Percentiles rank a stretch among this genome's conserved stretches.
Conservation (phyloP, 2,797 vertebrate genomes). For the Myoxocephalus aenaeus region DNA sequence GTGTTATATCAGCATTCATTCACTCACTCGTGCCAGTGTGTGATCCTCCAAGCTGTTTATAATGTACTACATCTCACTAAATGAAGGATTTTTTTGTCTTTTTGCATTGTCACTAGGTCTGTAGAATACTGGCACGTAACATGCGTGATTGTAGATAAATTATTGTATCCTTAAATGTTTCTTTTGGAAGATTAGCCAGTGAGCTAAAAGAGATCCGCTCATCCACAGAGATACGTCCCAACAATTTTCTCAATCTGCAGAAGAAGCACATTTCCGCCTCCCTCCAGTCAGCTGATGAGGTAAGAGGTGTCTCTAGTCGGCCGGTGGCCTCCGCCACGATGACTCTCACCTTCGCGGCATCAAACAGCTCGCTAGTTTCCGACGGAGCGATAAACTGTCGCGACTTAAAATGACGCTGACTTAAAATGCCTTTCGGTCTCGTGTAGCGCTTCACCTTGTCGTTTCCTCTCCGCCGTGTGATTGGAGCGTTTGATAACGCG, state of each 20-base stretch:
- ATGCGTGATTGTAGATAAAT: neutral
- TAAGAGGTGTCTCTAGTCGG: slow-evolving; percentile 75
- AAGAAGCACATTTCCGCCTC: slow-evolving; percentile 35
- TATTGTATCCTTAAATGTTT: neutral
- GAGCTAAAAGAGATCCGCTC: neutral
- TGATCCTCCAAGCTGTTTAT: too few species aligned
- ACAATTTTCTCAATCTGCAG: slow-evolving; percentile 14
- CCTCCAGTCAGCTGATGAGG: slow-evolving; percentile 67
- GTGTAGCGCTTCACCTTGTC: slow-evolving; percentile 14
- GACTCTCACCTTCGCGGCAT: slow-evolving; percentile 44
- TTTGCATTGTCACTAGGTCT: too few species aligned
- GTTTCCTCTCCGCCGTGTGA: slow-evolving; percentile 19
- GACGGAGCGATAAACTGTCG: slow-evolving; percentile 30
- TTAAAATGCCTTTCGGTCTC: slow-evolving; percentile 44
- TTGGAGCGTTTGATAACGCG: slow-evolving; percentile 45
- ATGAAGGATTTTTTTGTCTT: neutral
- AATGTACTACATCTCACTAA: neutral
- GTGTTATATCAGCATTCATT: neutral
- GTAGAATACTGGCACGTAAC: too few species aligned
- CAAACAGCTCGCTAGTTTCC: slow-evolving; percentile 62
- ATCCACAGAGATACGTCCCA: slow-evolving; percentile 2
- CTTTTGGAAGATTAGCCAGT: neutral
- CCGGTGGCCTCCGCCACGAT: slow-evolving; percentile 48
- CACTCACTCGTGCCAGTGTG: too few species aligned
- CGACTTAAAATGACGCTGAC: slow-evolving; percentile 40